These are phyloP conservation scores for Callimorpha dominula DNA, from an alignment of 2,888 invertebrate species.

Conservation along the genomic window DNA sequence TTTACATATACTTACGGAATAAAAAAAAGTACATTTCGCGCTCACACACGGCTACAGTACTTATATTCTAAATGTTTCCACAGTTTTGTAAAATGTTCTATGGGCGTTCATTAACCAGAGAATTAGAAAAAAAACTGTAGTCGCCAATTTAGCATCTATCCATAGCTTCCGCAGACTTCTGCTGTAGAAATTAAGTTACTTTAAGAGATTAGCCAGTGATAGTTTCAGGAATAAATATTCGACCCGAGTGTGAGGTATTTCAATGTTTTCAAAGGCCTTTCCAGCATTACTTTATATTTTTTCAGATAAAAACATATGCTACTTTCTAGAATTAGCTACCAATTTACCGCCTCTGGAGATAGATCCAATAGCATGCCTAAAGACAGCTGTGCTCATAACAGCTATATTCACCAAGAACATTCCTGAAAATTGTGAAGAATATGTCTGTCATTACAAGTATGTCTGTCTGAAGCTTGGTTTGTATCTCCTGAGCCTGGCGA, in stretches of 20 bases:
- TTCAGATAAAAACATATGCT: constrained; percentile 72
- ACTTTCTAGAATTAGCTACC: constrained; percentile 74
- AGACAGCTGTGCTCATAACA: constrained; percentile 71
- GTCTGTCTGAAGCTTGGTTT: constrained; percentile 74
- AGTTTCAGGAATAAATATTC: neutral
- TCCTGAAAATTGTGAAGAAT: constrained; percentile 49
- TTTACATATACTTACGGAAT: no score
- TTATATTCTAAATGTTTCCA: no score
- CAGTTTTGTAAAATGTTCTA: no score
- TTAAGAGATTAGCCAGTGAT: neutral
- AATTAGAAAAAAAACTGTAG: no score
- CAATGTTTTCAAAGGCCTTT: no score
- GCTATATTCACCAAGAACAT: constrained; percentile 69
- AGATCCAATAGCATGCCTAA: constrained; percentile 65
- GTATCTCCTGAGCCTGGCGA: constrained; percentile 67
- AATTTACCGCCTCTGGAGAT: constrained; percentile 63
- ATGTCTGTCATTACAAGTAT: constrained; percentile 64
- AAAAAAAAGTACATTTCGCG: no score
- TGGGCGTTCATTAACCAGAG: neutral
- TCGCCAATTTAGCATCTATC: neutral
- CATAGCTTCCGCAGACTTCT: neutral
- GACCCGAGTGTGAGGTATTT: neutral
- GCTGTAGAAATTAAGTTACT: neutral
- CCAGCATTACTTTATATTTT: constrained; percentile 18
- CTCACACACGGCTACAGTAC: no score